Percentiles rank a stretch among this genome's conserved stretches.
phyloP scores from a whole-genome alignment of 2,113 vertebrate genomes.

The Lichenostomus cassidix region DNA sequence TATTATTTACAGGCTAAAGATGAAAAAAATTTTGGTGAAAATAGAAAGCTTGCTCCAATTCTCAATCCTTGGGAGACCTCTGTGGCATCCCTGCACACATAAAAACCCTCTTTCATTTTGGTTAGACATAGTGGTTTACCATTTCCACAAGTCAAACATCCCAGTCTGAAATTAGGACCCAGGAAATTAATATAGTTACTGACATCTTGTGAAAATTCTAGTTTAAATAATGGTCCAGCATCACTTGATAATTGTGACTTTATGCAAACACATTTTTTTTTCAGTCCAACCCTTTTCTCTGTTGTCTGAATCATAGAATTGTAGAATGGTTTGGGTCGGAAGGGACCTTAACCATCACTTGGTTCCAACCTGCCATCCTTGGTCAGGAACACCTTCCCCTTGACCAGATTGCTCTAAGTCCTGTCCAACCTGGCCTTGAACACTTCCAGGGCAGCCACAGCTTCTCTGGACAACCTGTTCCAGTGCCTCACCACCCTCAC shows the following conservation, averaged over 20 bases:
- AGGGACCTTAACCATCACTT: not conserved
- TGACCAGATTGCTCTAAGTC: too few relatives aligned
- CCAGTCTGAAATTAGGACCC: not conserved
- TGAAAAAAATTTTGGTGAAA: not conserved
- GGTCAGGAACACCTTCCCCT: not conserved
- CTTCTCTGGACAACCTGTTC: not conserved
- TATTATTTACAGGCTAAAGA: not conserved
- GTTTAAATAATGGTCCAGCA: not conserved
- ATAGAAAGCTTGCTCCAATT: not conserved
- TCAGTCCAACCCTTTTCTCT: not conserved
- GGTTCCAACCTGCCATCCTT: accelerated
- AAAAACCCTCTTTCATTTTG: not conserved
- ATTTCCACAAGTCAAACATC: not conserved
- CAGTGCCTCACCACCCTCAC: not conserved
- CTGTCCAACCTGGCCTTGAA: not conserved
- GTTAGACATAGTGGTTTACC: not conserved
- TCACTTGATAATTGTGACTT: not conserved
- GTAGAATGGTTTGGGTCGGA: not conserved
- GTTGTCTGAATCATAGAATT: not conserved
- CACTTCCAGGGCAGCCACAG: not conserved
- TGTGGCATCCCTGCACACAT: not conserved
- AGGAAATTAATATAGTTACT: not conserved
- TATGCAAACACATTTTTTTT: not conserved
- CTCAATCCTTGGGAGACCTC: not conserved
- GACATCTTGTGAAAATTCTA: not conserved